phyloP scores from a whole-genome alignment of 2,888 invertebrate species.

The Drosophila mettleri region DNA sequence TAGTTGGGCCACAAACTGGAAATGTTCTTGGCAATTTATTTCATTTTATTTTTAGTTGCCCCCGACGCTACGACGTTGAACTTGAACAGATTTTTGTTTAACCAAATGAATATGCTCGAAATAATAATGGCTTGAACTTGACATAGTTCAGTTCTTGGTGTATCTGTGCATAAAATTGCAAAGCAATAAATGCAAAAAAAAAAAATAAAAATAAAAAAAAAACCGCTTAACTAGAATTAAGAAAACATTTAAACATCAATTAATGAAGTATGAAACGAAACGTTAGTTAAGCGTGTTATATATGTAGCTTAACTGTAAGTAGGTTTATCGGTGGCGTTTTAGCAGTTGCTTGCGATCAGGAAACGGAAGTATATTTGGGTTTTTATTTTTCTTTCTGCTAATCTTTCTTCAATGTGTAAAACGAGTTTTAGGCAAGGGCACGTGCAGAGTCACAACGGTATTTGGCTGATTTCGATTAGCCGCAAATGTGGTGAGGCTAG shows the following conservation, averaged over 20 bases:
- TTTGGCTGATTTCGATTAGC: constrained; percentile 55
- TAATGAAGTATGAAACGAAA: constrained; percentile 33
- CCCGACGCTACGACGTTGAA: constrained; percentile 45
- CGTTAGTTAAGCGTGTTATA: not conserved
- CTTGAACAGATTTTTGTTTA: constrained; percentile 54
- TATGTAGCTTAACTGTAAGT: constrained; percentile 46
- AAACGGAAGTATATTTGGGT: constrained; percentile 66
- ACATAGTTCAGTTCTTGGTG: constrained; percentile 47
- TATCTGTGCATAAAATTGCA: constrained; percentile 20
- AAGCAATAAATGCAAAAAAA: too few relatives aligned
- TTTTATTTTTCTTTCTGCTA: constrained; percentile 38
- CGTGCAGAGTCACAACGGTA: constrained; percentile 61
- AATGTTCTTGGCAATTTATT: constrained; percentile 57
- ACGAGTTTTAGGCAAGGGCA: constrained; percentile 72
- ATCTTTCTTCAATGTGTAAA: constrained; percentile 59
- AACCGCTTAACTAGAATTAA: constrained; percentile 52
- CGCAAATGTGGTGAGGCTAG: constrained; percentile 34
- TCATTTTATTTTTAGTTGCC: constrained; percentile 14
- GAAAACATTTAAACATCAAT: constrained; percentile 36
- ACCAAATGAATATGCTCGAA: constrained; percentile 38
- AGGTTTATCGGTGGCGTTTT: constrained; percentile 57
- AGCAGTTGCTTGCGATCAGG: constrained; percentile 60
- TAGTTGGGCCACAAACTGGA: constrained; percentile 39
- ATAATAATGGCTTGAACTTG: constrained; percentile 65
- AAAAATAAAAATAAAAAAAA: too few relatives aligned